Evolutionary conservation across 2,113 vertebrate genomes (phyloP).

Genomic region (Macrotus californicus): DNA sequence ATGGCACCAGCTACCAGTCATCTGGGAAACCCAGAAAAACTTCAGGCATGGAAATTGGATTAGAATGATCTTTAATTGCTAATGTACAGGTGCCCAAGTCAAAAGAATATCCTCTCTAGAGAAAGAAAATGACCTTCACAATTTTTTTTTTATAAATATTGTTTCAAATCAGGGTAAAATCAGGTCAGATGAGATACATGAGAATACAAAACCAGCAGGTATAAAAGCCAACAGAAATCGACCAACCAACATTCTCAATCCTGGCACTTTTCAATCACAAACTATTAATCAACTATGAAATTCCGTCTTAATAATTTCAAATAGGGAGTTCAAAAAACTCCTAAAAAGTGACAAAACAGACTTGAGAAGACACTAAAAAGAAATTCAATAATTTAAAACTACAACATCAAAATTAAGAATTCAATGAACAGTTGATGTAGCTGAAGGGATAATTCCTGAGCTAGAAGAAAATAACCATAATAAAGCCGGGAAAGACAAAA

Average conservation of each 20-base stretch:
- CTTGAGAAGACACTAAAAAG: neutral
- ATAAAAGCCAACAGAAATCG: neutral
- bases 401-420: neutral
- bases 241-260: neutral
- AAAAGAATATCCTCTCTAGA: neutral
- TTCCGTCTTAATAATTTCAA: neutral
- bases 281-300: neutral
- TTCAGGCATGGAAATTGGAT: neutral
- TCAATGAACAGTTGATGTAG: neutral
- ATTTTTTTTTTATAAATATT: neutral
- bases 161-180: neutral
- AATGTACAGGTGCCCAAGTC: neutral
- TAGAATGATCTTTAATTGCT: neutral
- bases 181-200: neutral
- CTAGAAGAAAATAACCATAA: neutral
- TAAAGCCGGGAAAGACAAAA: neutral
- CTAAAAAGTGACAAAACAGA: neutral
- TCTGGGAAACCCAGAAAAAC: neutral
- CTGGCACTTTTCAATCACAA: neutral
- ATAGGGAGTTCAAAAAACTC: neutral
- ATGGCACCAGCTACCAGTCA: neutral
- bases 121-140: neutral
- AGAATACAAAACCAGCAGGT: neutral
- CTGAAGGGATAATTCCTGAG: neutral
- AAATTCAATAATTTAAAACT: neutral